Percentiles rank a stretch among this genome's conserved stretches.
Evolutionary conservation across 2,797 vertebrate species (phyloP).

Genomic region (Protosalanx chinensis): DNA sequence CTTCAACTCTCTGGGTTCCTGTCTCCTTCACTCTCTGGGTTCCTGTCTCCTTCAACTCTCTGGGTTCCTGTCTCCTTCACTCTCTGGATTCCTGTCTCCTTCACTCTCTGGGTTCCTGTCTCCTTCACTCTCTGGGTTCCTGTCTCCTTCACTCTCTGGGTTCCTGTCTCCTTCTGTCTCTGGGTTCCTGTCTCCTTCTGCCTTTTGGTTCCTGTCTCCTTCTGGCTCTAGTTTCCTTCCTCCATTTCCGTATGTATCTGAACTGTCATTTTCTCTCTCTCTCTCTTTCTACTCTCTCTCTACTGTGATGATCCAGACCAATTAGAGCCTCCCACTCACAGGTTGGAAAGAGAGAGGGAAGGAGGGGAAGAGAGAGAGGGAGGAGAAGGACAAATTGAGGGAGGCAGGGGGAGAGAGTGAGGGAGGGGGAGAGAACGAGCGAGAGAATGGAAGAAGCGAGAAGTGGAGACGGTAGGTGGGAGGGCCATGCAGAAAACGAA

Average conservation of each 20-base stretch:
- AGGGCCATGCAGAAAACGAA: neutral
- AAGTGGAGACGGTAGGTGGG: neutral
- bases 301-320: slow-evolving; percentile 18
- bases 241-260: neutral
- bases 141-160: too few relatives aligned
- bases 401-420: neutral
- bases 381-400: too few relatives aligned
- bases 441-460: neutral
- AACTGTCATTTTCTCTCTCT: neutral
- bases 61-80: too few relatives aligned
- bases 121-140: too few relatives aligned
- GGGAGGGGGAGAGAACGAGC: neutral
- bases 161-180: too few relatives aligned
- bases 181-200: neutral
- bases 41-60: too few relatives aligned
- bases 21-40: too few relatives aligned
- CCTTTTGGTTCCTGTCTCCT: too few relatives aligned
- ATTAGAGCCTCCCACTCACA: neutral
- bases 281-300: neutral
- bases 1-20: too few relatives aligned
- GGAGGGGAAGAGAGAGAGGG: neutral
- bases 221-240: neutral
- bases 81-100: too few relatives aligned
- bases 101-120: too few relatives aligned
- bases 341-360: neutral